These are phyloP conservation scores for Bostrychus sinensis DNA, from an alignment of 2,113 vertebrate species.

Conservation along the genomic window DNA sequence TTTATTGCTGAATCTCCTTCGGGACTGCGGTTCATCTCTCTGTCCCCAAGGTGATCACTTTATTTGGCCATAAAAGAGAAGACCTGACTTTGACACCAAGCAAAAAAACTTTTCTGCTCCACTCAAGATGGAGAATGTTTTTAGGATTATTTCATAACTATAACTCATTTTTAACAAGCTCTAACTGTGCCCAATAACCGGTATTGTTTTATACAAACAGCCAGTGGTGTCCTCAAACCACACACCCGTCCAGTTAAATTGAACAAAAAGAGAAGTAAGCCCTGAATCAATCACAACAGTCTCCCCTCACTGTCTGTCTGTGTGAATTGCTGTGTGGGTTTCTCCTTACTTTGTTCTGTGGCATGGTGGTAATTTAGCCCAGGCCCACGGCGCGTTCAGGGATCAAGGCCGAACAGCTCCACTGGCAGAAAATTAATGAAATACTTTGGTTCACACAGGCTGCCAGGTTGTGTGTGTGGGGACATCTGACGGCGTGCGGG, in stretches of 20 bases:
- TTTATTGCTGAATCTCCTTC: not conserved
- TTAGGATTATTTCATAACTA: not conserved
- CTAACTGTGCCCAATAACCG: not conserved
- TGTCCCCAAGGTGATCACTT: conserved; percentile 45
- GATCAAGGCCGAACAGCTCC: conserved; percentile 45
- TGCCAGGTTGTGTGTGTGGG: conserved; percentile 20
- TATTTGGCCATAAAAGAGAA: conserved; percentile 9
- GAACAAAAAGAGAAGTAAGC: conserved; percentile 2
- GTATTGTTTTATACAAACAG: not conserved
- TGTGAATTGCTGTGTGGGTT: conserved; percentile 5
- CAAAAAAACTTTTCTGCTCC: not conserved
- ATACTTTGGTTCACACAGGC: conserved; percentile 36
- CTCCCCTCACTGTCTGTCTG: not conserved
- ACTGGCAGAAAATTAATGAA: conserved; percentile 66
- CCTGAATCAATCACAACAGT: not conserved
- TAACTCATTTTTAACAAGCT: not conserved
- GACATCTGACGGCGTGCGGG: conserved; percentile 11
- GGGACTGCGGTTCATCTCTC: conserved; percentile 18
- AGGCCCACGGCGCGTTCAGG: conserved; percentile 46
- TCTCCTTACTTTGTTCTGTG: conserved; percentile 24
- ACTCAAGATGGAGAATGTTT: not conserved
- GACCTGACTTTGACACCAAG: conserved; percentile 1
- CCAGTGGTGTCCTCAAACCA: not conserved
- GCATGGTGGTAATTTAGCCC: conserved; percentile 32
- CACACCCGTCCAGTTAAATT: conserved; percentile 2